phyloP scores from a whole-genome alignment of 2,113 vertebrate species.

The Dasyprocta punctata region DNA sequence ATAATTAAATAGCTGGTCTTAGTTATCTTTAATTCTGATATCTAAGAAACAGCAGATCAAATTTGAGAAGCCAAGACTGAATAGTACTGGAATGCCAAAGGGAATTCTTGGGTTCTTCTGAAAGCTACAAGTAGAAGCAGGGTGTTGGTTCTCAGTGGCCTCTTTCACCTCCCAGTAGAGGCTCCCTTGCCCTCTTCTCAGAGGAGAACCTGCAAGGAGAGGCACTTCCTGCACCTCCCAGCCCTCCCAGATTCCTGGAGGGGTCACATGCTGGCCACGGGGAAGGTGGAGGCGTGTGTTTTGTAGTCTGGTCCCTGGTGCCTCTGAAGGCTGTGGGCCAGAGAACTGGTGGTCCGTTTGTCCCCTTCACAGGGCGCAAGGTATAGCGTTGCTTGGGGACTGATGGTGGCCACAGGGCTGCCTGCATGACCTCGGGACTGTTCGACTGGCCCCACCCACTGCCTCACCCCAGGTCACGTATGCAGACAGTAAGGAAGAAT shows the following conservation, averaged over 20 bases:
- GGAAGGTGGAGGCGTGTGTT: background rate
- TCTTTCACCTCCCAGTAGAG: background rate
- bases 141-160: background rate
- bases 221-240: background rate
- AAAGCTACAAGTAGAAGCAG: background rate
- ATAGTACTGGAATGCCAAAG: background rate
- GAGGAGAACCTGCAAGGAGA: background rate
- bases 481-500: background rate
- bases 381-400: background rate
- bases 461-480: background rate
- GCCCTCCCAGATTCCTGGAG: background rate
- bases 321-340: background rate
- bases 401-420: background rate
- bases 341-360: background rate
- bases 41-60: background rate
- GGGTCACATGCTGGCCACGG: background rate
- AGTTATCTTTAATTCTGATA: background rate
- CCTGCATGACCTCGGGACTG: background rate
- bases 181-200: background rate
- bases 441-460: background rate
- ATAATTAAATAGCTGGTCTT: background rate
- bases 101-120: background rate
- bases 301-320: background rate
- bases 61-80: background rate
- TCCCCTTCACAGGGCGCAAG: background rate